These are phyloP conservation scores for Glaucidium brasilianum DNA, from an alignment of 2,113 vertebrate species.

Conservation along the genomic window DNA sequence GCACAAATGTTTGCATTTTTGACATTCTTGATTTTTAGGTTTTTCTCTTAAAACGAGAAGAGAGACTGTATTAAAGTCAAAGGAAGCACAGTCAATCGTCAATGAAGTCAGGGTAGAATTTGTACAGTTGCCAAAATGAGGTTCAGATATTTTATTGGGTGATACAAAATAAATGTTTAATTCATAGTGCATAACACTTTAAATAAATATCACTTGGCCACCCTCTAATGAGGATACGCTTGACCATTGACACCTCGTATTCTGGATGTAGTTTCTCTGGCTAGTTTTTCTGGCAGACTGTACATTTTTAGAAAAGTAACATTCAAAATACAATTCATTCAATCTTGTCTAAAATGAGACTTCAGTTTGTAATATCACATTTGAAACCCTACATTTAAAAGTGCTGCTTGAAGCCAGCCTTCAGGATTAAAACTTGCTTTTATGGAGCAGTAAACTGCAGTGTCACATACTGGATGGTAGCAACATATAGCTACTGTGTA, in stretches of 20 bases:
- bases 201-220: constrained; percentile 38
- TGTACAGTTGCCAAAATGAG: constrained; percentile 48
- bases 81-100: background rate
- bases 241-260: constrained; percentile 35
- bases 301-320: background rate
- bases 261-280: background rate
- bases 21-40: constrained; percentile 3
- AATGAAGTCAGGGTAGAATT: background rate
- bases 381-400: background rate
- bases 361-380: background rate
- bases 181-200: constrained; percentile 13
- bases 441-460: background rate
- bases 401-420: background rate
- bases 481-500: background rate
- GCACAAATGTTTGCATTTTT: background rate
- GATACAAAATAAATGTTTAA: constrained; percentile 53
- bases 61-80: background rate
- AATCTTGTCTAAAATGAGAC: background rate
- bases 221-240: constrained; percentile 29
- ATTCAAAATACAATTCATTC: background rate
- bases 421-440: background rate
- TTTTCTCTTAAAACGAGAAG: background rate
- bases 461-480: background rate
- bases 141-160: constrained; percentile 41
- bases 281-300: background rate